A percentile compares a stretch with the other conserved stretches of the same genome.
phyloP scores from a whole-genome alignment of 2,797 vertebrate genomes.

The Crenichthys baileyi region DNA sequence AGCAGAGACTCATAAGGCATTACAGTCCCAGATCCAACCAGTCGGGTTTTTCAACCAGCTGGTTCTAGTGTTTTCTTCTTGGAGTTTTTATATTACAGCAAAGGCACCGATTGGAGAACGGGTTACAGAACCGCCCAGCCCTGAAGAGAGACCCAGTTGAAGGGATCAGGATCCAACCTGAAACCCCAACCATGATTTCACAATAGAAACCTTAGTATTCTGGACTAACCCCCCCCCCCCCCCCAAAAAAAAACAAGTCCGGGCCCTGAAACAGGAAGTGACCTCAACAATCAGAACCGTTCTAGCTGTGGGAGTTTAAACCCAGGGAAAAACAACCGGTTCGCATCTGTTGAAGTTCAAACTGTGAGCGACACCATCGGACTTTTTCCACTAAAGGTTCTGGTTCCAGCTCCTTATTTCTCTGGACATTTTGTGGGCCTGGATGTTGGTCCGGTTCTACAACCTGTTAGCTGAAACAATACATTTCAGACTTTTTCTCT shows the following conservation, averaged over 20 bases:
- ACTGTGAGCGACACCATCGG: neutral
- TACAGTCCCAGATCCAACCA: neutral
- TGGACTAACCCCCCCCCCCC: neutral
- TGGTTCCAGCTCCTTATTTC: no score
- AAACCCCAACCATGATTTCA: neutral
- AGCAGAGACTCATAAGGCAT: neutral
- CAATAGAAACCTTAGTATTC: constrained; percentile 5
- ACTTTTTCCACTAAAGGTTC: neutral
- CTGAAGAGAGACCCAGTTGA: neutral
- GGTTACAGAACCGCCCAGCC: no score
- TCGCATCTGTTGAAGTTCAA: neutral
- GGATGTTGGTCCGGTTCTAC: neutral
- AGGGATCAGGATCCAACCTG: neutral
- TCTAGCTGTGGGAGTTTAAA: neutral
- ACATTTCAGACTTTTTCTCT: neutral
- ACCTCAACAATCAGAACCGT: neutral
- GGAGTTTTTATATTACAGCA: constrained; percentile 31
- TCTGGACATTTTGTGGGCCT: no score
- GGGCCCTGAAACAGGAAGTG: neutral
- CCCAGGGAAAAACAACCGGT: neutral
- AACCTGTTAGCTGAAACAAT: neutral
- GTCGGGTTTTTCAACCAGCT: neutral
- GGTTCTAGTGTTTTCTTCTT: constrained; percentile 12
- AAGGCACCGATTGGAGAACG: constrained; percentile 60
- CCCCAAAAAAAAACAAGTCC: neutral